These are phyloP conservation scores for Lithophane ornitopus DNA, from an alignment of 2,888 invertebrate genomes.

Conservation along the genomic window DNA sequence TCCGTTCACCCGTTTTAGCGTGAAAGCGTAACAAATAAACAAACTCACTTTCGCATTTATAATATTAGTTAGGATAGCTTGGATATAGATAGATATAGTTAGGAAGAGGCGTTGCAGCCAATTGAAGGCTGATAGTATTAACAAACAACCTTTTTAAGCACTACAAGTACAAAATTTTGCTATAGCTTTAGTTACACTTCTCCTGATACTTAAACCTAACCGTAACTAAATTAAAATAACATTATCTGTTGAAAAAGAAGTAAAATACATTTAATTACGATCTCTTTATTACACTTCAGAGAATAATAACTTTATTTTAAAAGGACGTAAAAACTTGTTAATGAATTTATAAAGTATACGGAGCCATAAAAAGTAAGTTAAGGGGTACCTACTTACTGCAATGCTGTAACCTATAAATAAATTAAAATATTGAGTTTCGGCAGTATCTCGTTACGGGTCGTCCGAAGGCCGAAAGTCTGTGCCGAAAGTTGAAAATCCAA, in stretches of 20 bases:
- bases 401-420: conserved; percentile 11
- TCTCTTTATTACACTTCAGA: conserved; percentile 32
- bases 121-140: no score
- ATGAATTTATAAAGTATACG: conserved; percentile 14
- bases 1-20: no score
- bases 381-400: not conserved
- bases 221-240: not conserved
- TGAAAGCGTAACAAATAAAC: no score
- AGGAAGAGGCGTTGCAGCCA: no score
- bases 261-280: conserved; percentile 12
- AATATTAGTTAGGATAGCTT: no score
- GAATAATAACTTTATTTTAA: conserved; percentile 43
- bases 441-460: no score
- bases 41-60: no score
- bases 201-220: not conserved
- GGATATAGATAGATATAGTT: no score
- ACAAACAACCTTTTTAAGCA: no score
- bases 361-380: conserved; percentile 3
- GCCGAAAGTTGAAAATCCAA: not conserved
- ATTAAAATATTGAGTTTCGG: not conserved
- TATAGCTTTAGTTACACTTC: not conserved
- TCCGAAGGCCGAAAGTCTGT: not conserved
- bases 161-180: not conserved
- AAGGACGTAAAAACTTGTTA: conserved; percentile 27
- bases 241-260: not conserved